These are phyloP conservation scores for Eupithecia insigniata DNA, from an alignment of 2,888 invertebrate genomes.

Conservation along the genomic window DNA sequence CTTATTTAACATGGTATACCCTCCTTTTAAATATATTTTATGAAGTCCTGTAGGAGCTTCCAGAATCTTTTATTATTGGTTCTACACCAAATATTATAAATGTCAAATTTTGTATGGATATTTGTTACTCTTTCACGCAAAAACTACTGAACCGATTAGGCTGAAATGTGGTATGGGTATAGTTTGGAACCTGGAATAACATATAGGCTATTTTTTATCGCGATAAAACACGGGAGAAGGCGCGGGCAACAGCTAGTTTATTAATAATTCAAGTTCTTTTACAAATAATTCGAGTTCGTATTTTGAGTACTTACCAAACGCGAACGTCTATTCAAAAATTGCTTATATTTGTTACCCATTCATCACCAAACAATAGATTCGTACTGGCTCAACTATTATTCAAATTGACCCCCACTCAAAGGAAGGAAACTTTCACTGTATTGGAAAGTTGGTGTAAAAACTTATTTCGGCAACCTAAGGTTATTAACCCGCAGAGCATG, in stretches of 20 bases:
- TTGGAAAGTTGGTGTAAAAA: constrained; percentile 85
- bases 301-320: not conserved
- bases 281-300: not conserved
- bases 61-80: not conserved
- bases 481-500: constrained; percentile 76
- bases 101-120: no score
- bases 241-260: no score
- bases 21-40: not conserved
- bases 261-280: not conserved
- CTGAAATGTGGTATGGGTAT: no score
- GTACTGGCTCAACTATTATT: constrained; percentile 64
- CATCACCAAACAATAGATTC: constrained; percentile 60
- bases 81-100: no score
- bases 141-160: no score
- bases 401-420: constrained; percentile 78
- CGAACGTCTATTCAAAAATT: constrained; percentile 24
- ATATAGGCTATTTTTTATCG: no score
- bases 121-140: no score
- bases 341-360: constrained; percentile 48
- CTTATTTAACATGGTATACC: not conserved
- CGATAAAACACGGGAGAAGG: no score
- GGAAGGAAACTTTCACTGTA: constrained; percentile 83
- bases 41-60: not conserved
- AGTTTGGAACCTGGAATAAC: no score
- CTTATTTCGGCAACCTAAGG: constrained; percentile 81